phyloP scores from a whole-genome alignment of 2,113 vertebrate species.

The Phylloscopus trochilus region DNA sequence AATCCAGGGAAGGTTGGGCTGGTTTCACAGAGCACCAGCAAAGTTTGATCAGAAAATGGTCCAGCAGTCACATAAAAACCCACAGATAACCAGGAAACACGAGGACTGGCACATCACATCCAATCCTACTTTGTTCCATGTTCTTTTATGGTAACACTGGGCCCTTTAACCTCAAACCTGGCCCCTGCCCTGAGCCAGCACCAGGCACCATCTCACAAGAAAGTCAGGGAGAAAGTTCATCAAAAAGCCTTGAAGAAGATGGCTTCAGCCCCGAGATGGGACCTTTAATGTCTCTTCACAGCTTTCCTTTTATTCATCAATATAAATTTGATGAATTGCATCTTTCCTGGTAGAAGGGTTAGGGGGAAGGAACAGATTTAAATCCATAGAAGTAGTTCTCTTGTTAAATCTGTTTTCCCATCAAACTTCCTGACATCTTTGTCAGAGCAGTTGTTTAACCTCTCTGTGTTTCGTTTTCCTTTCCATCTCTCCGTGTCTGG shows the following conservation, averaged over 20 bases:
- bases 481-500: neutral
- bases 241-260: neutral
- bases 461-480: neutral
- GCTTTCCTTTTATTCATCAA: neutral
- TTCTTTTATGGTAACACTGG: rapidly evolving
- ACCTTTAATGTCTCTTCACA: neutral
- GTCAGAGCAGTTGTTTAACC: neutral
- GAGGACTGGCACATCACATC: neutral
- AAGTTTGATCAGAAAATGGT: neutral
- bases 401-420: neutral
- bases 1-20: neutral
- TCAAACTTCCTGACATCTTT: neutral
- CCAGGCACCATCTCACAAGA: neutral
- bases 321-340: neutral
- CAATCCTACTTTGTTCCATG: rapidly evolving
- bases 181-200: neutral
- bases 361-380: neutral
- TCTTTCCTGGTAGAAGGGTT: neutral
- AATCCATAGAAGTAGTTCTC: neutral
- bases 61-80: neutral
- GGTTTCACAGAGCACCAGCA: neutral
- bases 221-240: neutral
- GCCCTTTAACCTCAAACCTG: neutral
- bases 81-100: neutral
- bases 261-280: neutral